Percentiles rank a stretch among this genome's conserved stretches.
Evolutionary conservation across 1,140 invertebrate genomes (phyloP).

Genomic region (Musca vetustissima): DNA sequence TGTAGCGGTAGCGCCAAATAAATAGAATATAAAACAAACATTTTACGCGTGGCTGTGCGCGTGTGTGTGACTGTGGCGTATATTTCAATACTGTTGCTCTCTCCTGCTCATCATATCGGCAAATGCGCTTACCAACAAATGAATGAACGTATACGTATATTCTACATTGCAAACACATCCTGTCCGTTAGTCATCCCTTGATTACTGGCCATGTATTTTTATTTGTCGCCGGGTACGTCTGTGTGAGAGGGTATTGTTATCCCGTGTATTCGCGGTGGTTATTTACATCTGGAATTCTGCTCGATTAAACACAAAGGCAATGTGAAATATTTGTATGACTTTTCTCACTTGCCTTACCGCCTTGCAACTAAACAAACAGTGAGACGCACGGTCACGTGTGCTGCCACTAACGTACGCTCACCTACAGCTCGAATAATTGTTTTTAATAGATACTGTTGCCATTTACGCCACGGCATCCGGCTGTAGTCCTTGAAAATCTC

Average conservation of each 20-base stretch:
- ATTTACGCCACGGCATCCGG: background rate
- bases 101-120: no score
- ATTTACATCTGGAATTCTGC: conserved; percentile 20
- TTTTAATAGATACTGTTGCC: conserved; percentile 23
- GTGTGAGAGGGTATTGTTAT: background rate
- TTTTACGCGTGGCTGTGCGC: no score
- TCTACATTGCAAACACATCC: no score
- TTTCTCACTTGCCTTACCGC: conserved; percentile 12
- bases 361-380: background rate
- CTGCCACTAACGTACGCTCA: background rate
- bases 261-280: conserved; percentile 11
- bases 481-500: background rate
- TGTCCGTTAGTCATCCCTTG: no score
- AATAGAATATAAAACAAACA: no score
- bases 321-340: conserved; percentile 21
- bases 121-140: no score
- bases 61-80: no score
- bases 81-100: no score
- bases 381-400: conserved; percentile 4
- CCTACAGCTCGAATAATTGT: conserved; percentile 11
- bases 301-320: conserved; percentile 22
- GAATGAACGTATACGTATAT: no score
- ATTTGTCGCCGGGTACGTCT: no score
- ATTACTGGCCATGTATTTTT: no score
- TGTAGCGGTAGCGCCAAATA: no score